Base-by-base conservation (phyloP, 2,888 invertebrate species). In the Leptarthrus brevirostris region DNA sequence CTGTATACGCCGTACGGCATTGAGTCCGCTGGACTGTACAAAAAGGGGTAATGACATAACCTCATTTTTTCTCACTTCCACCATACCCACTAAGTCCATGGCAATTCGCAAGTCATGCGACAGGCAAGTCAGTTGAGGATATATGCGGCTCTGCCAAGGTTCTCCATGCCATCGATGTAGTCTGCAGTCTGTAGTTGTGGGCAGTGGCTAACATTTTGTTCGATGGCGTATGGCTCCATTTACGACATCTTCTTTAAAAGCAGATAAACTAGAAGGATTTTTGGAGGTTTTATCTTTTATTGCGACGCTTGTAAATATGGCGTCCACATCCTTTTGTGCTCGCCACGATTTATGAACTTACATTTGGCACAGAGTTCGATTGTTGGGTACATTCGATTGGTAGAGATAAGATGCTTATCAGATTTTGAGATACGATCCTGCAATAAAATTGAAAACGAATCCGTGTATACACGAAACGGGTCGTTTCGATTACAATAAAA, bases 71-170 rank as follows among this genome's bases (percentile, higher is more conserved):
- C 20, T 30, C 10, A 1, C 16, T 26, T 47, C n/a, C 24, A 40
- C 52, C 22, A 49, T 14, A 18, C 10, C 40, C n/a, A 30, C 54
- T 24, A 52, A 52, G n/a, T 69, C 34, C 52, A 30, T 52, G 18
- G 52, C 5, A 52, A 34, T 66, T 69, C 52, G 69, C 69, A 69
- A 69, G 69, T 69, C 69, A 69, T 69, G 69, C 69, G 22, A 52
- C 30, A 69, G 40, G 18, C 61, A 36, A 18, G 8, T 12, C 16
- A 56, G 56, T 56, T 22, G 24, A 10, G 24, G 20, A 36, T 26
- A 58, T 58, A 58, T 8, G 18, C 26, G 8, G 47, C 24, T 64
- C 12, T 64, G 44, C 44, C 64, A 34, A 40, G 24, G 24, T 64
- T 44, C 20, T 22, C 18, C 61, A 30, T 16, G 24, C 24, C 49